A percentile compares a stretch with the other conserved stretches of the same genome.
Evolutionary conservation across 35 echinoderm and acorn worm genomes (phyloP).

Genomic region (Ptychodera flava): DNA sequence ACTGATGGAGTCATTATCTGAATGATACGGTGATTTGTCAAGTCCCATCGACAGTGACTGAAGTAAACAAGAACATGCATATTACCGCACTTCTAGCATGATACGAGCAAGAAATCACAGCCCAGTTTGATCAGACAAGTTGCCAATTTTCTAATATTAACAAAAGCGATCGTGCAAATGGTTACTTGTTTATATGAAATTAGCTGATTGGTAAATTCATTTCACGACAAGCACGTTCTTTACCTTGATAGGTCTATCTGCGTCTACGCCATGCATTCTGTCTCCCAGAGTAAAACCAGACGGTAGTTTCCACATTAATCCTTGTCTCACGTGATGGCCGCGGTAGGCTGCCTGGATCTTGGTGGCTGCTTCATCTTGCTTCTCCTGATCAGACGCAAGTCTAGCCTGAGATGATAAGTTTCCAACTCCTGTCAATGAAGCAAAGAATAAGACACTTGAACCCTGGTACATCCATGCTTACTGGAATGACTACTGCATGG

Average conservation of each 20-base stretch:
- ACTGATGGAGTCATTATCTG: not conserved
- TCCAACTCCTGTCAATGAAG: constrained; percentile 77
- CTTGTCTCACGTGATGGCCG: constrained; percentile 73
- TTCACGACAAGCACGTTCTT: too few species aligned
- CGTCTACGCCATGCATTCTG: constrained; percentile 7
- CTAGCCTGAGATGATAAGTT: constrained; percentile 49
- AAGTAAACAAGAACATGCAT: too few species aligned
- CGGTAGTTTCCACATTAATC: constrained; percentile 60
- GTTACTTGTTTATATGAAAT: too few species aligned
- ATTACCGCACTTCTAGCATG: too few species aligned
- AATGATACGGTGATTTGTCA: not conserved
- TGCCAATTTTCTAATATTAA: too few species aligned
- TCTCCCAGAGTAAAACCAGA: constrained; percentile 27
- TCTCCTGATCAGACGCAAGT: not conserved
- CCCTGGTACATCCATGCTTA: too few species aligned
- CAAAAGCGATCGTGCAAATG: too few species aligned
- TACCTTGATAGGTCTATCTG: not conserved
- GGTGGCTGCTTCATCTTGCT: constrained; percentile 61
- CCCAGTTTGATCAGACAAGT: too few species aligned
- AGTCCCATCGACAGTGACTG: not conserved
- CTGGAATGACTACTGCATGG: not conserved
- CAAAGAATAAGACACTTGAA: too few species aligned
- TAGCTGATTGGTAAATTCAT: not conserved
- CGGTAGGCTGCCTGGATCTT: constrained; percentile 86
- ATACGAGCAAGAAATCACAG: too few species aligned